Percentiles rank a stretch among this genome's conserved stretches.
phyloP scores from a whole-genome alignment of 2,888 invertebrate genomes.

The Fragum whitleyi region DNA sequence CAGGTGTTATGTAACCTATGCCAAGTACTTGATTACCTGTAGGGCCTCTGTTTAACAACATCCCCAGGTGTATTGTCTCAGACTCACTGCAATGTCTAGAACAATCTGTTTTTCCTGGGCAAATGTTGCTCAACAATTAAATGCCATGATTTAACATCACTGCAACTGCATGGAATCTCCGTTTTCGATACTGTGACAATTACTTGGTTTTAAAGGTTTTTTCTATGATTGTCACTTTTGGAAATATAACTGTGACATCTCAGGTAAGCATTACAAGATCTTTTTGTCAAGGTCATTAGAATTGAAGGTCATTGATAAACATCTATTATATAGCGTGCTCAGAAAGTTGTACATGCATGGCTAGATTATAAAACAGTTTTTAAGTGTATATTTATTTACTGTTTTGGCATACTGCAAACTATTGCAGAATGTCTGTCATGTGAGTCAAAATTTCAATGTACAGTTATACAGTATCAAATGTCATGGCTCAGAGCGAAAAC shows the following conservation, averaged over 20 bases:
- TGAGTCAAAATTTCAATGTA: too few species aligned
- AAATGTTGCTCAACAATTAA: not conserved
- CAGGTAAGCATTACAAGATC: constrained; percentile 7
- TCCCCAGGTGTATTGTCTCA: constrained; percentile 14
- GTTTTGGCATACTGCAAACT: too few species aligned
- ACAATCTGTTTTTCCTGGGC: constrained; percentile 11
- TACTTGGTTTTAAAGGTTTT: too few species aligned
- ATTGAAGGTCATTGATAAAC: too few species aligned
- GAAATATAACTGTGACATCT: not conserved
- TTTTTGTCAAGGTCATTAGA: not conserved
- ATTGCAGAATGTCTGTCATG: too few species aligned
- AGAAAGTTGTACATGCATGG: too few species aligned
- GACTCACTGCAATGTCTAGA: not conserved
- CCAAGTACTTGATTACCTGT: constrained; percentile 2
- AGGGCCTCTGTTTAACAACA: constrained; percentile 2
- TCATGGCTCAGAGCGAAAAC: too few species aligned
- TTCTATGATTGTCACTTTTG: not conserved
- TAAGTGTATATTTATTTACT: too few species aligned
- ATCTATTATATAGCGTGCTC: too few species aligned
- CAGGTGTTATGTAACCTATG: constrained; percentile 9
- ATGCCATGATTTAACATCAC: not conserved
- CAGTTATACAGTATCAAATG: too few species aligned
- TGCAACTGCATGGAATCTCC: constrained; percentile 20
- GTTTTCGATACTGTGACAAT: constrained; percentile 19
- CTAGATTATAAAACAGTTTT: too few species aligned